A percentile compares a stretch with the other conserved stretches of the same genome.
Evolutionary conservation across 2,113 vertebrate genomes (phyloP).

Genomic region (Oxygymnocypris stewartii): DNA sequence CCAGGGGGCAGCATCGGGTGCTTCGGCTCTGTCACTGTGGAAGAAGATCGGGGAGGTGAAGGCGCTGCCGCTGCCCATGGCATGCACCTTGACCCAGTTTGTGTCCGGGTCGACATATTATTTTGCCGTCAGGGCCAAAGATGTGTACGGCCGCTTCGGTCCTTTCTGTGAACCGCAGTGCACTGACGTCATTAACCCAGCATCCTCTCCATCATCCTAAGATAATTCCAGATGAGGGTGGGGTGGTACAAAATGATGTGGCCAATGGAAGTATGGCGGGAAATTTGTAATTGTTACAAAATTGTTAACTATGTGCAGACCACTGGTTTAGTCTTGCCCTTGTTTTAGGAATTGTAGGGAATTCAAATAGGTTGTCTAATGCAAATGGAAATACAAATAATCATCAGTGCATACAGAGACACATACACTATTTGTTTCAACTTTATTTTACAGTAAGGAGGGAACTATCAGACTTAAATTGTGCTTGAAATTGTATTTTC

Average conservation of each 20-base stretch:
- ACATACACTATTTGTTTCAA: slow-evolving; percentile 50
- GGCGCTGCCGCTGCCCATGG: slow-evolving; percentile 95
- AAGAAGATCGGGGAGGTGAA: slow-evolving; percentile 99
- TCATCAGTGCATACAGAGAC: slow-evolving; percentile 9
- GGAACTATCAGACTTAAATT: slow-evolving; percentile 19
- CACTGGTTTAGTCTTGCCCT: slow-evolving; percentile 47
- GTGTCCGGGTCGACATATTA: slow-evolving; percentile 97
- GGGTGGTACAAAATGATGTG: slow-evolving; percentile 22
- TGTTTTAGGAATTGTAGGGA: slow-evolving; percentile 33
- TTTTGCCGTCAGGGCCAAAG: slow-evolving; percentile 95
- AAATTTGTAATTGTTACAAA: slow-evolving; percentile 47
- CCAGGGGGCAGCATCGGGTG: slow-evolving; percentile 62
- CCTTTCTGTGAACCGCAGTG: slow-evolving; percentile 98
- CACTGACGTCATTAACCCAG: slow-evolving; percentile 87
- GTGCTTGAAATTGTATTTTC: slow-evolving; percentile 50
- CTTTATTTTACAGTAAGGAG: slow-evolving; percentile 46
- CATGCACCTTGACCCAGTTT: slow-evolving; percentile 97
- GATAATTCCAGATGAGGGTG: not conserved
- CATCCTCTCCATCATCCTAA: slow-evolving; percentile 71
- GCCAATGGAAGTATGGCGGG: not conserved
- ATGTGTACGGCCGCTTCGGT: slow-evolving; percentile 94
- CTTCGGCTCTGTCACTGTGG: slow-evolving; percentile 80
- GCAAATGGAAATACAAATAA: not conserved
- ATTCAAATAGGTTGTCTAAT: slow-evolving; percentile 39
- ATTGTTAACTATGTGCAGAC: slow-evolving; percentile 63